Conservation (phyloP, 2,113 vertebrate genomes). For the Corythornis madagascariensis region DNA sequence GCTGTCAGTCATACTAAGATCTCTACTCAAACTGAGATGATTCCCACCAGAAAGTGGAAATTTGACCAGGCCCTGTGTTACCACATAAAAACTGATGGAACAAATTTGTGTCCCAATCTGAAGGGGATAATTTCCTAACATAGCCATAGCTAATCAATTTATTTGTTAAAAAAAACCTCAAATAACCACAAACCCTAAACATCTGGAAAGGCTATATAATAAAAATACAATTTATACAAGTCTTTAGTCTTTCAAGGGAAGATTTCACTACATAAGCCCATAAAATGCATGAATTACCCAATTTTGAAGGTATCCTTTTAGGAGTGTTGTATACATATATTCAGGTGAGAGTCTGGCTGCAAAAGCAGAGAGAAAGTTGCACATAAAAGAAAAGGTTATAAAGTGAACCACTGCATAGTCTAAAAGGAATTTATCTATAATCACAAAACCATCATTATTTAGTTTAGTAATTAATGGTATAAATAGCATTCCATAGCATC, state of each 20-base stretch:
- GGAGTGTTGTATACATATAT: neutral
- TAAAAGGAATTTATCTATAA: neutral
- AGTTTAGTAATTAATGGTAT: neutral
- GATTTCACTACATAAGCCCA: neutral
- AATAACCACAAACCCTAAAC: neutral
- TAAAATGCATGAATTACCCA: neutral
- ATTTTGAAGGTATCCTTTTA: neutral
- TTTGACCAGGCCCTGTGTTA: slow-evolving; percentile 16
- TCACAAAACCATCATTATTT: neutral
- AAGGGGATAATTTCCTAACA: neutral
- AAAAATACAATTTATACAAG: neutral
- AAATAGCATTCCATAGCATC: neutral
- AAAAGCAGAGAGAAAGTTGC: neutral
- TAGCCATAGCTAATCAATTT: slow-evolving; percentile 1
- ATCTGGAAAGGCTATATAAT: slow-evolving; percentile 8
- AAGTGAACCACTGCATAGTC: neutral
- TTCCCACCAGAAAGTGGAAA: slow-evolving; percentile 56
- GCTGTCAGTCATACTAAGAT: neutral
- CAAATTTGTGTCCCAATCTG: neutral
- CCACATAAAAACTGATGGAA: slow-evolving; percentile 12
- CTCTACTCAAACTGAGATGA: neutral
- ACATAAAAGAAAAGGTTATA: neutral
- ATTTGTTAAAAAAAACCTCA: neutral
- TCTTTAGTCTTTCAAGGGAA: neutral
- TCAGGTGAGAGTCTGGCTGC: fast-evolving